Evolutionary conservation across 2,888 invertebrate species (phyloP), one percentile per base, ranked within the genome.

Genomic region (Eretmocerus hayati): DNA sequence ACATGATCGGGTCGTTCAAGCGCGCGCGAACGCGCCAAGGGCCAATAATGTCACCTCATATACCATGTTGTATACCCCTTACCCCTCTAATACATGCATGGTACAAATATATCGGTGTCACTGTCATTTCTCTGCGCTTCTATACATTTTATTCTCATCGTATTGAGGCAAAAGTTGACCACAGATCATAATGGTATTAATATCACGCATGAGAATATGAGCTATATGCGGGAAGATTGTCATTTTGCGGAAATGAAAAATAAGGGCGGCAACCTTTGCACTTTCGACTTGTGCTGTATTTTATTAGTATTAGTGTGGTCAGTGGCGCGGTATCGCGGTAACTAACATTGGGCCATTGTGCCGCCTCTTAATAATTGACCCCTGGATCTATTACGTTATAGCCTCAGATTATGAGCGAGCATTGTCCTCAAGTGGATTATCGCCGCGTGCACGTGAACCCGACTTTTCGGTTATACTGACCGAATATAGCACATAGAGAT

Each of bases 1-100:
- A 63, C 66, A 61, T 58, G 60, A 62, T 53, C 45, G 48, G 54
- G 59, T 58, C 58, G 56, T 57, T 60, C n/a, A n/a, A n/a, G n/a
- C n/a, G n/a, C n/a, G n/a, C n/a, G n/a, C n/a, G n/a, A 62, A 55
- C 46, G 53, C 56, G 58, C 58, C 59, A 56, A 51, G 52, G 55
- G 58, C 60, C 64, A 67, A 67, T 50, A 50, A 48, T 56, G 59
- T 61, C 59, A 58, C 51, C 42, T 11, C 26, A n/a, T n/a, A n/a
- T n/a, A 15, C 4, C 35, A 19, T 19, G 5, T 8, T 9, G 35
- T 15, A 35, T 35, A 6, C 30, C 13, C 33, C n/a, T 5, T 19
- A 30, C 15, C 35, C 8, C 35, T 13, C 35, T 6, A 15, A 4
- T n/a, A n/a, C n/a, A n/a, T n/a, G n/a, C n/a, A n/a, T n/a, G n/a